Evolutionary conservation across 37 sponge, comb jelly and placozoan species (phyloP), one percentile per base, ranked within the genome.

Genomic region (Bolinopsis microptera): DNA sequence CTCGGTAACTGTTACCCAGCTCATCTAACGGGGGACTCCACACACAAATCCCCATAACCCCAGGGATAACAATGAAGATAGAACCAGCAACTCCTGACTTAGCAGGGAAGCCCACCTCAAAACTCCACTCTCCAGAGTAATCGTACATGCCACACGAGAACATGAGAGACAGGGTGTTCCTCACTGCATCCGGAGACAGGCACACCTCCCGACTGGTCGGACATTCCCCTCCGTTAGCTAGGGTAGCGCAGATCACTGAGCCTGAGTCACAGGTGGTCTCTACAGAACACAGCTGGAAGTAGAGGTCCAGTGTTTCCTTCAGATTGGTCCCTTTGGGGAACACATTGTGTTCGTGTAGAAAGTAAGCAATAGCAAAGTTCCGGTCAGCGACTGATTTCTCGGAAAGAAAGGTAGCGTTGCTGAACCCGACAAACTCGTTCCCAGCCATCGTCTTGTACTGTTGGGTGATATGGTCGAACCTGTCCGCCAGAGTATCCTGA

Each of bases 41-140:
- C 25, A 83, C 69, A 68, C 94, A 94, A 72, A 92, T 92, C 22
- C 94, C 94, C 69, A 94, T 88, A 28, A 92, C 72, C 5, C 93
- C 93, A 2, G 94, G 94, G 30, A 94, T 92, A 23, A 94, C 93
- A 2, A 92, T 92, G 94, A 94, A 72, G 28, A 94, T 93, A 35
- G 88, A 92, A 35, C 94, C 94, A 69, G 76, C 74, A 0, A 92
- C 68, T n/a, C 92, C 92, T 13, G 94, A 94, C 41, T 94, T 94
- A 0, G 94, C 92, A 1, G 94, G 94, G 30, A 94, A 40, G 26
- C 94, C 94, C 32, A 94, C 92, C 72, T 94, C 94, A 69, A 94
- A 94, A 34, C 92, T 34, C 48, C 80, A 94, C 24, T 76, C 76
- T 31, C 94, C 92, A 23, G 94, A 92, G 24, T 83, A 92, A 32